Percentiles rank a stretch among this genome's conserved stretches.
These are phyloP conservation scores for Hirtodrosophila cameraria DNA, from an alignment of 2,888 invertebrate genomes.

Conservation along the genomic window DNA sequence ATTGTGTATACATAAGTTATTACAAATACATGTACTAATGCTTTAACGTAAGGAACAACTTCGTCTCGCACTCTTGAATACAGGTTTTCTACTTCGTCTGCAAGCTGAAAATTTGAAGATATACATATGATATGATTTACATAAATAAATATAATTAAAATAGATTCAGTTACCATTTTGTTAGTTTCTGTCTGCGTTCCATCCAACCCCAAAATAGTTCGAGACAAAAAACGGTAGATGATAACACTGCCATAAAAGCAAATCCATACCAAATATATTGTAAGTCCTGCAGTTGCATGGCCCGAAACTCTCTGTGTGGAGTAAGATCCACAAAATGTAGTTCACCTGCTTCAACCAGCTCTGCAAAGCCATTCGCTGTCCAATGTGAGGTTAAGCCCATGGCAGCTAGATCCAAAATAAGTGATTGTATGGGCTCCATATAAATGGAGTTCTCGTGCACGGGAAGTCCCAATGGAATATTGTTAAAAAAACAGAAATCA, in stretches of 20 bases:
- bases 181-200: neutral
- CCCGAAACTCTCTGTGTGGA: slow-evolving; percentile 48
- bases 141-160: no score
- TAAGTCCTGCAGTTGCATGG: slow-evolving; percentile 74
- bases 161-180: no score
- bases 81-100: no score
- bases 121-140: no score
- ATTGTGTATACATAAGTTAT: no score
- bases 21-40: no score
- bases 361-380: slow-evolving; percentile 60
- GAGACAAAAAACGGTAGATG: slow-evolving; percentile 45
- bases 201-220: slow-evolving; percentile 44
- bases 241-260: slow-evolving; percentile 53
- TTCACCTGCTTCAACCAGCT: slow-evolving; percentile 66
- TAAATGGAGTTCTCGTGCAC: slow-evolving; percentile 77
- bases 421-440: slow-evolving; percentile 46
- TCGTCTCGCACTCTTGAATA: no score
- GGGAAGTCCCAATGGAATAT: slow-evolving; percentile 74
- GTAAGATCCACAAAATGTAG: slow-evolving; percentile 61
- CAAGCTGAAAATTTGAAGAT: no score
- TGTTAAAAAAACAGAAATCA: slow-evolving; percentile 74
- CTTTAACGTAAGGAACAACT: no score
- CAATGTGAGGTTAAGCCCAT: slow-evolving; percentile 65
- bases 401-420: slow-evolving; percentile 65
- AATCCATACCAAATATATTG: slow-evolving; percentile 72